Evolutionary conservation across 64 coral and sea anemone genomes (phyloP), one percentile per base, ranked within the genome.

Genomic region (Actinia equina): DNA sequence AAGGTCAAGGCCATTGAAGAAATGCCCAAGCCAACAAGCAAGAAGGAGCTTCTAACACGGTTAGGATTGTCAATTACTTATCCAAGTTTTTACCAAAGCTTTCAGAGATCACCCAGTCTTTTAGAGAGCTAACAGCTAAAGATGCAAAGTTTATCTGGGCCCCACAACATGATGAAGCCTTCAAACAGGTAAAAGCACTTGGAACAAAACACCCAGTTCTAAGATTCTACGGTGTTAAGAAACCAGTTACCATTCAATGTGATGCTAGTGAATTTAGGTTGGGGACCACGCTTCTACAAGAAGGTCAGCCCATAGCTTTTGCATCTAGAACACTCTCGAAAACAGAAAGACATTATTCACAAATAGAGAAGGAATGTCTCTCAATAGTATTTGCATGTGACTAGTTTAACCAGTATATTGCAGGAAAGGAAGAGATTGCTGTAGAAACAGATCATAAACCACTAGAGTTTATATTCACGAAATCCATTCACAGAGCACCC

Each of bases 21-120:
- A 41, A 83, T 83, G 79, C 80, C 56, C 3, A 89, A 67, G 20
- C 88, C 80, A 52, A 83, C 80, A 83, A 67, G 17, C 56, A 89
- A 84, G 46, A 59, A 81, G 60, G 61, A 89, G 57, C 59, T 89
- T 12, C 79, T 59, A 43, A 89, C 88, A 12, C 61, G 84, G 12
- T 65, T 84, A 70, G 88, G 88, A 51, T 89, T 69, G 79, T 83
- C 62, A 89, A 89, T 59, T 89, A 83, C 59, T 51, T 84, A 14
- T 20, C 80, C 7, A 83, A 83, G 78, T 89, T 83, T 17, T 43
- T 90, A 9, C 51, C 88, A 0, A 84, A 85, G 63, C 82, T 90
- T 15, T 84, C 81, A 54, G 65, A 78, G 12, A 64, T 90, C 1
- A 55, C 82, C 26, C 12, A 52, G 26, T 82, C 88, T 25, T 49